Conservation (phyloP, 2,888 invertebrate genomes). For the Drosophila subquinaria region DNA sequence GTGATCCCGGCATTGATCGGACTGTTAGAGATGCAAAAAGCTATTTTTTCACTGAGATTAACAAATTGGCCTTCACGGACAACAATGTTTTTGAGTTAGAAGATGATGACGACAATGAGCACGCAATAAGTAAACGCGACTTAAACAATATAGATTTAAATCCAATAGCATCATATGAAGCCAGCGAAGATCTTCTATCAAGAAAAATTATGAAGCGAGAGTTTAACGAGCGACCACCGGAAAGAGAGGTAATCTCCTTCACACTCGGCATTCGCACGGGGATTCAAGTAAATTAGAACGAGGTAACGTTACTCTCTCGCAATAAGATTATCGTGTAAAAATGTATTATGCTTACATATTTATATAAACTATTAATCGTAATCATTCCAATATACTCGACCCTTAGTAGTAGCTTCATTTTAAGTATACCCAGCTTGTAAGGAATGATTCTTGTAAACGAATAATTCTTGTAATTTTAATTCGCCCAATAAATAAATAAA, state of each 20-base stretch:
- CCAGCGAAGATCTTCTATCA: constrained; percentile 67
- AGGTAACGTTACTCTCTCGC: constrained; percentile 32
- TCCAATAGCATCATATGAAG: constrained; percentile 21
- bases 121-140: constrained; percentile 57
- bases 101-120: constrained; percentile 58
- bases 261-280: constrained; percentile 71
- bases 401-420: constrained; percentile 26
- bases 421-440: constrained; percentile 31
- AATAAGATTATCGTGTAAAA: constrained; percentile 37
- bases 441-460: constrained; percentile 27
- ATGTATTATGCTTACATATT: constrained; percentile 57
- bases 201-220: constrained; percentile 76
- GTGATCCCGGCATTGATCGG: constrained; percentile 72
- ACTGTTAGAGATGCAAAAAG: constrained; percentile 73
- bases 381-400: constrained; percentile 51
- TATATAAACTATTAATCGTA: constrained; percentile 51
- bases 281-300: constrained; percentile 61
- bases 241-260: constrained; percentile 70
- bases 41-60: constrained; percentile 79
- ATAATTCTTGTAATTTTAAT: constrained; percentile 7
- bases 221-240: constrained; percentile 50
- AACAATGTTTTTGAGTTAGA: constrained; percentile 75
- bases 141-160: constrained; percentile 35
- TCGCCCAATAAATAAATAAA: constrained; percentile 21
- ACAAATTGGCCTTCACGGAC: constrained; percentile 72